Evolutionary conservation across 35 echinoderm and acorn worm genomes (phyloP).

Genomic region (Acanthaster planci): DNA sequence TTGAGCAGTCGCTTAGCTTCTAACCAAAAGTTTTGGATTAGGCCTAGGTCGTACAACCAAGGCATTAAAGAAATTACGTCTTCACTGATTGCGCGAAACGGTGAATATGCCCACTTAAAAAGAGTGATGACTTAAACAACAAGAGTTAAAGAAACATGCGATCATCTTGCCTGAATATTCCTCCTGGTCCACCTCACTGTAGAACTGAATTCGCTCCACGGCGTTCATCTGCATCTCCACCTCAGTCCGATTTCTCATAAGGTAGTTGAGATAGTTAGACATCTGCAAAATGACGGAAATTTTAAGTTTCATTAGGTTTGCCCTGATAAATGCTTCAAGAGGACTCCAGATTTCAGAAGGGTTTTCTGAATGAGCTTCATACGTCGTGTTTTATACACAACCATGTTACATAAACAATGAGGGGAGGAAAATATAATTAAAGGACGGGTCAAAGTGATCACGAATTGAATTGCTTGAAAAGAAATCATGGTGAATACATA

Average conservation of each 20-base stretch:
- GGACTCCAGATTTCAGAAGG: too few relatives aligned
- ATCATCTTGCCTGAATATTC: conserved; percentile 70
- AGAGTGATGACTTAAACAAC: not conserved
- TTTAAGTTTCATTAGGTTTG: not conserved
- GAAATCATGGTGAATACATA: too few relatives aligned
- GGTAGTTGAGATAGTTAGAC: conserved; percentile 63
- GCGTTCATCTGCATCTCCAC: conserved; percentile 95
- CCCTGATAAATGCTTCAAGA: too few relatives aligned
- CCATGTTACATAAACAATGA: too few relatives aligned
- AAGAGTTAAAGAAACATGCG: not conserved
- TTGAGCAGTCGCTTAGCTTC: too few relatives aligned
- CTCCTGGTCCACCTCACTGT: conserved; percentile 60
- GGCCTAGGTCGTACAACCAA: not conserved
- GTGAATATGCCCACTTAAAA: not conserved
- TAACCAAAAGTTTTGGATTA: not conserved
- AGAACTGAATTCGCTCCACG: conserved; percentile 79
- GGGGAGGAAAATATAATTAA: too few relatives aligned
- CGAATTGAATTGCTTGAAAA: too few relatives aligned
- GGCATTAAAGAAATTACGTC: not conserved
- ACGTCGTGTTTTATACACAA: too few relatives aligned
- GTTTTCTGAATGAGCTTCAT: too few relatives aligned
- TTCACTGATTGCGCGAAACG: not conserved
- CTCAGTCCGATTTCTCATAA: conserved; percentile 58
- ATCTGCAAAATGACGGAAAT: conserved; percentile 35
- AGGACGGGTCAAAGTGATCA: too few relatives aligned